Percentiles rank a stretch among this genome's conserved stretches.
Evolutionary conservation across 2,888 invertebrate genomes (phyloP).

Genomic region (Apotomis betuletana): DNA sequence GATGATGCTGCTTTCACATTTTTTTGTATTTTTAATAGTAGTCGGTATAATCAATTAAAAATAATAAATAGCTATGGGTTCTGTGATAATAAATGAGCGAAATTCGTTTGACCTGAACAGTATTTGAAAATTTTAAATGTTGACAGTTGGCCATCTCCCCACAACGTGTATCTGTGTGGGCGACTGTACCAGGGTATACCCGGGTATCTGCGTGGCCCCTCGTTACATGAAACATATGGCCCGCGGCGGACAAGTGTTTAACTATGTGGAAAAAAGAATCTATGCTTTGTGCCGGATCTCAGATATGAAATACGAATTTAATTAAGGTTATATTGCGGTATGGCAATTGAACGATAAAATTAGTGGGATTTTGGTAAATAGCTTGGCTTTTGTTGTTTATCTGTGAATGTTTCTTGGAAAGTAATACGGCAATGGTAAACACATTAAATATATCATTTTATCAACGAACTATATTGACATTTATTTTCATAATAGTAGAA

Average conservation of each 20-base stretch:
- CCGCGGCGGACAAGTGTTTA: conserved; percentile 62
- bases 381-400: background rate
- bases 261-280: conserved; percentile 70
- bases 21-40: too few relatives aligned
- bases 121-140: too few relatives aligned
- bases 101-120: too few relatives aligned
- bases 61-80: too few relatives aligned
- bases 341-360: conserved; percentile 60
- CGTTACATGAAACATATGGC: conserved; percentile 51
- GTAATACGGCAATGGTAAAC: background rate
- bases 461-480: background rate
- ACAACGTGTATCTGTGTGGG: too few relatives aligned
- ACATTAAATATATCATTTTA: background rate
- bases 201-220: background rate
- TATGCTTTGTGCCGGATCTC: conserved; percentile 56
- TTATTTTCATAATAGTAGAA: too few relatives aligned
- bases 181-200: background rate
- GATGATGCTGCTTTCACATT: too few relatives aligned
- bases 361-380: conserved; percentile 38
- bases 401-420: background rate
- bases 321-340: conserved; percentile 64
- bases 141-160: too few relatives aligned
- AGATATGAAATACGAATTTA: conserved; percentile 75
- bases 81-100: too few relatives aligned
- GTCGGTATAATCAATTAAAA: too few relatives aligned